Evolutionary conservation across 2,797 vertebrate genomes (phyloP), one percentile per base, ranked within the genome.

Genomic region (Mareca strepera): DNA sequence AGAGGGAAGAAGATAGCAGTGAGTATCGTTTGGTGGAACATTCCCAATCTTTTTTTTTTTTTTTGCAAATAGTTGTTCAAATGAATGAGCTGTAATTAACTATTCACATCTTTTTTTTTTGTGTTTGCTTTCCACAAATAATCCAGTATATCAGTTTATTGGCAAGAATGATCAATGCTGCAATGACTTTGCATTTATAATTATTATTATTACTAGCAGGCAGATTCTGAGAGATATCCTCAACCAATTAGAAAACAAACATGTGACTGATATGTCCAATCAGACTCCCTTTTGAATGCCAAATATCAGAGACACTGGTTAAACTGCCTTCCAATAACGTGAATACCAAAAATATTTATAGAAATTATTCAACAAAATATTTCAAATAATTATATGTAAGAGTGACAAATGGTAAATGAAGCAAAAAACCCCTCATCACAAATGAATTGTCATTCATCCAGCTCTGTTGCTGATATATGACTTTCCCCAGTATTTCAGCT

Each of bases 41-140:
- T 67, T 93, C 78, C 78, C 88, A 94, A 85, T 55, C 20, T 73
- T 79, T 90, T 17, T 41, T 41, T 17, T 25, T 50, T 25, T 48
- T 95, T 96, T 95, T 83, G 48, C 74, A 92, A 90, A 90, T 58
- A 94, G 80, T 93, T 91, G 59, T 44, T 94, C 70, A 93, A 33
- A 90, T 90, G 94, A 96, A 96, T 94, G 60, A 95, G 75, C 52
- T 90, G 68, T 96, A 97, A 97, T 97, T 97, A 94, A 96, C 95
- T 96, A 96, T 96, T 96, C 94, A 96, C 77, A 92, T 86, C 70
- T 63, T 91, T 91, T 91, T 91, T 91, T 41, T 96, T 94, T 94
- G 74, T 95, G 60, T 85, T 87, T 93, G 88, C 82, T 92, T 96
- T 90, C 89, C 84, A 91, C 95, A 95, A 95, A 91, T 91, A 94